These are phyloP conservation scores for Drosophila bipectinata DNA, from an alignment of 1,140 invertebrate species.

Conservation along the genomic window DNA sequence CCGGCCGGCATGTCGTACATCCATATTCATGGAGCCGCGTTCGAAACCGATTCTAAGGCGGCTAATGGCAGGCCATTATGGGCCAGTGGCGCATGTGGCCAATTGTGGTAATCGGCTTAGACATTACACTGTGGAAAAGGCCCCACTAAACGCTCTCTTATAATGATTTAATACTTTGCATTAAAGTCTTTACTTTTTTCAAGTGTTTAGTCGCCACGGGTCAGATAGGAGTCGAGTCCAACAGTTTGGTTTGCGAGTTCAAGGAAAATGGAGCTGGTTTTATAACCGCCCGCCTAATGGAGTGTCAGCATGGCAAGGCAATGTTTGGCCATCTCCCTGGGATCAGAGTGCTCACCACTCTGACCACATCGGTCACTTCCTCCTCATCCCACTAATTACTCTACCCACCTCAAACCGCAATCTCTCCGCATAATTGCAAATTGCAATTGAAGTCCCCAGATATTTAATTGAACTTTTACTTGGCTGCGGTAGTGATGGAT, in stretches of 20 bases:
- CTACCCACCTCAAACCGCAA: neutral
- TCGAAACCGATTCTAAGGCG: conserved; percentile 51
- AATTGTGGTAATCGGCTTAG: conserved; percentile 41
- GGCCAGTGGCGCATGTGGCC: conserved; percentile 22
- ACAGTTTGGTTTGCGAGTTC: conserved; percentile 48
- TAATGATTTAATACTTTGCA: neutral
- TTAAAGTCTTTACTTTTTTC: neutral
- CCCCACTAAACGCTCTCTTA: neutral
- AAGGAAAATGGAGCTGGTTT: conserved; percentile 76
- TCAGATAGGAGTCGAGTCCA: conserved; percentile 26
- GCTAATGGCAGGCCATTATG: conserved; percentile 38
- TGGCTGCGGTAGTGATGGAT: conserved; percentile 16
- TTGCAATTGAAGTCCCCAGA: neutral
- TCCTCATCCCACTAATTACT: conserved; percentile 4
- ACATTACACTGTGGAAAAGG: conserved; percentile 8
- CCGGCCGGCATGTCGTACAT: conserved; percentile 12
- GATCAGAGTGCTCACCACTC: conserved; percentile 22
- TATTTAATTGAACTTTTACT: conserved; percentile 61
- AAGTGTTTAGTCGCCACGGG: conserved; percentile 12
- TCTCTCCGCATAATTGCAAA: conserved; percentile 4
- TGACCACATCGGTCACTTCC: conserved; percentile 27
- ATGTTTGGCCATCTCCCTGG: conserved; percentile 27
- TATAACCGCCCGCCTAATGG: conserved; percentile 42
- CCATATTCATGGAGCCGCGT: conserved; percentile 26
- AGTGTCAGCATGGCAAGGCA: conserved; percentile 36